Conservation (phyloP, 2,888 invertebrate genomes). For the Nymphalis polychloros region DNA sequence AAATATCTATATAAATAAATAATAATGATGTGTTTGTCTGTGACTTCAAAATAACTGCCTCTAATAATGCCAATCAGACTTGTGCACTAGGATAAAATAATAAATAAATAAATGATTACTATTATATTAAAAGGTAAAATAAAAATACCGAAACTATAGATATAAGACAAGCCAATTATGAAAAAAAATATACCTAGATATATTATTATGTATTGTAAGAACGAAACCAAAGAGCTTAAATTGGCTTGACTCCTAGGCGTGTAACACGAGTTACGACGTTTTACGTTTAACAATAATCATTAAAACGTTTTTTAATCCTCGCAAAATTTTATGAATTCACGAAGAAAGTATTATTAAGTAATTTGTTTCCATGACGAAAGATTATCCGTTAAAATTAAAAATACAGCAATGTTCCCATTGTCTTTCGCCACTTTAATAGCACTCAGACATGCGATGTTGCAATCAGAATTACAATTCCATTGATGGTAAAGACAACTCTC, state of each 20-base stretch:
- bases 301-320: not conserved
- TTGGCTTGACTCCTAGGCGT: not conserved
- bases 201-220: no score
- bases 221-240: not conserved
- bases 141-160: no score
- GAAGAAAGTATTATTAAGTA: not conserved
- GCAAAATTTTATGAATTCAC: not conserved
- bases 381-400: slow-evolving; percentile 21
- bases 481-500: not conserved
- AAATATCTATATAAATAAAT: no score
- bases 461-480: slow-evolving; percentile 17
- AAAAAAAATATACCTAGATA: no score
- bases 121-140: no score
- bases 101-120: no score
- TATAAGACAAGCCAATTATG: no score
- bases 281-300: not conserved
- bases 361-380: not conserved
- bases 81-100: no score
- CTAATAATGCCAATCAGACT: no score
- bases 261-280: not conserved
- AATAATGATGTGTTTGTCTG: no score
- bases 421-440: slow-evolving; percentile 19
- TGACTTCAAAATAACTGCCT: no score
- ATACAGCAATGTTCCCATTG: slow-evolving; percentile 32
- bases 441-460: slow-evolving; percentile 27